Evolutionary conservation across 2,113 vertebrate genomes (phyloP), one percentile per base, ranked within the genome.

Genomic region (Cyanoramphus novaezelandiae): DNA sequence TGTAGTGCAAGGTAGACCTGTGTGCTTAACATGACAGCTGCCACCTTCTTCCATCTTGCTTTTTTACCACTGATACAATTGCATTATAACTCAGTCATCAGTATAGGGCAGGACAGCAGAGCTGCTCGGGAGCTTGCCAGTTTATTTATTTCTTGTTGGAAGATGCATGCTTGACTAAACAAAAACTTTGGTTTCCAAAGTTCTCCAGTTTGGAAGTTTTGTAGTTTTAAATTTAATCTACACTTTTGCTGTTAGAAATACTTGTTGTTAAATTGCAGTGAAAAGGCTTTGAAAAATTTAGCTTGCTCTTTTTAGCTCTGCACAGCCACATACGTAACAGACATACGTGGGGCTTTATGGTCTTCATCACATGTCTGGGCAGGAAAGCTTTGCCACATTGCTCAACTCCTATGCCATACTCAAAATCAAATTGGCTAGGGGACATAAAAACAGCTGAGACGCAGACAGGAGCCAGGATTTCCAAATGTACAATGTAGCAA

Each of bases 301-400:
- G 3, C 7, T 8, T 27, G 23, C 4, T n/a, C 37, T 64, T 2
- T 59, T 70, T 50, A 44, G 13, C 29, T 50, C 39, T 93, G 57
- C 10, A 8, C 6, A 46, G 7, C 17, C 17, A 10, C 7, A 0
- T 44, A 17, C 14, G 3, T 52, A 25, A 63, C 39, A 74, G 41
- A 68, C 11, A 63, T 52, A 50, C 17, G 21, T 53, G 55, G 10
- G 5, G 5, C 57, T 83, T 86, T 83, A 37, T 46, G 27, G n/a
- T 90, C 29, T 29, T 82, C 23, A 15, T 62, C 10, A 6, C 24
- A 13, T 11, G 10, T 60, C 60, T 83, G 39, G 31, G 35, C 35
- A 67, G 72, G 35, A 76, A 80, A 60, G 14, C 47, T 90, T 78
- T 96, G 47, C 52, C 27, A 27, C 0, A 0, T 55, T 82, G 19